Base-by-base conservation (phyloP, 1,140 invertebrate genomes). In the Coenobita brevimanus region DNA sequence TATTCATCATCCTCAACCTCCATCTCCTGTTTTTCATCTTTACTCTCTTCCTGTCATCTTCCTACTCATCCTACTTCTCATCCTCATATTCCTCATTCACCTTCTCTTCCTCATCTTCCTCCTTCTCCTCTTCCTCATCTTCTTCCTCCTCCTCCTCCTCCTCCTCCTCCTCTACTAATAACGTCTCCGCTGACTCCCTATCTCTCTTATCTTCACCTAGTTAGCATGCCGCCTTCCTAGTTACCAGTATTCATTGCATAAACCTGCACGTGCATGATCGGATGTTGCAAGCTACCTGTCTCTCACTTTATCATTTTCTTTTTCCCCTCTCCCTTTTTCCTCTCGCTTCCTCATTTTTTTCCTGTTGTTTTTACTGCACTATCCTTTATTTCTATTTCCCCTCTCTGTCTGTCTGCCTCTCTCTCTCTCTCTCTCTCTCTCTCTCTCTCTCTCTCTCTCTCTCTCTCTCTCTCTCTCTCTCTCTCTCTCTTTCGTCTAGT, bases 181-280 rank as follows among this genome's bases (percentile, higher is more conserved):
- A 38, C 41, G 15, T 38, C 73, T 17, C 69, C 17, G 13, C 30
- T 73, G 30, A 17, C 69, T 17, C 2, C 17, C 30, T n/a, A 30
- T n/a, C n/a, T 64, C 62, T 24, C 62, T 30, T 71, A 30, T 17
- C 73, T 43, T 24, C 38, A 41, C n/a, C 10, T 21, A 43, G 46
- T 82, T 64, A 82, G 60, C 33, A 82, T 82, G 67, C 80, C 80
- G 60, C 17, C 80, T 67, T n/a, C n/a, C n/a, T n/a, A n/a, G n/a
- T n/a, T n/a, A n/a, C n/a, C n/a, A n/a, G n/a, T n/a, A n/a, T n/a
- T n/a, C n/a, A n/a, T n/a, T n/a, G n/a, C n/a, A n/a, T n/a, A n/a
- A n/a, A n/a, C n/a, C n/a, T n/a, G n/a, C n/a, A n/a, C n/a, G n/a
- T n/a, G n/a, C n/a, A n/a, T n/a, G n/a, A n/a, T n/a, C n/a, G n/a